Base-by-base conservation (phyloP, 2,113 vertebrate species). In the Daboia siamensis region DNA sequence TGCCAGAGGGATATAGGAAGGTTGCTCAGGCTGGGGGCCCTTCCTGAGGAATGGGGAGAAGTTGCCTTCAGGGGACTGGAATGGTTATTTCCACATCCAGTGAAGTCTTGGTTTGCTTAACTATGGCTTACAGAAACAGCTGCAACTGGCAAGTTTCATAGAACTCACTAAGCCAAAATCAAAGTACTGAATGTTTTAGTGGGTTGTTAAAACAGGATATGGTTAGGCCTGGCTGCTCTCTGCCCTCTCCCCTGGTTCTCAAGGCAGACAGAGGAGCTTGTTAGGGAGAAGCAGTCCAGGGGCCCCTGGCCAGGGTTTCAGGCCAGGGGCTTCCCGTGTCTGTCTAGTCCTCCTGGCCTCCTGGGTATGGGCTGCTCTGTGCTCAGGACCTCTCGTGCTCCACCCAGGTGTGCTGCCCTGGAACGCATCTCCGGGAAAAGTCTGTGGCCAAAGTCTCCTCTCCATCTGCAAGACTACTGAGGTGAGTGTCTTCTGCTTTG, bases 341-440 rank as follows among this genome's bases (percentile, higher is more conserved):
- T 11, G 4, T 1, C 0, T 12, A 56, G 39, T 61, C 24, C 20
- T 11, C 39, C 21, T 48, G 20, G 3, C 12, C n/a, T 15, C 21
- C 2, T 9, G 80, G 24, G 2, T 13, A 24, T 1, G 1, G n/a
- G 7, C 3, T 6, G 23, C 24, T 9, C 8, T 26, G 8, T n/a
- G 92, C 51, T 20, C 44, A 89, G 15, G 39, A 61, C 64, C 26
- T 55, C 92, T 80, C 87, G 0, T 95, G 87, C 94, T 87, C 94
- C 61, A 93, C 95, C 86, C 94, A 99, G 99, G 99, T 3, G 96
- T 99, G 94, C 97, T 99, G 93, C 99, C 99, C 23, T 99, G 99
- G 99, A 99, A 99, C 1, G 98, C 99, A 9, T 98, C 99, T 55
- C 99, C 99, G 5, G 99, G 99, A 90, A 99, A 99, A 95, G 98